phyloP scores from a whole-genome alignment of 1,140 invertebrate genomes.

The Calephelis virginiensis region DNA sequence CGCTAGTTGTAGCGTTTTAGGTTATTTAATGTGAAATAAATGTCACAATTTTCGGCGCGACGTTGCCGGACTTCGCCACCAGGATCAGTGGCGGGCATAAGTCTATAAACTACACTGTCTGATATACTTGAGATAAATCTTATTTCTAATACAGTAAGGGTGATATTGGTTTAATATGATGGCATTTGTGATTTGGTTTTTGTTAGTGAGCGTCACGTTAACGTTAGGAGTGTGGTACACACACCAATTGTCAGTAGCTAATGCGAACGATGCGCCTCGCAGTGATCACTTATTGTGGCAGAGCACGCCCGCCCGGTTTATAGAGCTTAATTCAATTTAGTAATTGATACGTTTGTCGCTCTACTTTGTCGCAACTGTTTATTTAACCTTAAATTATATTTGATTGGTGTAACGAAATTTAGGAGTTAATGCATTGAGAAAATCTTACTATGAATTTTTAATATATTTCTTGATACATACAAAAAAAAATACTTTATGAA shows the following conservation, averaged over 20 bases:
- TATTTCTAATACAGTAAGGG: conserved; percentile 41
- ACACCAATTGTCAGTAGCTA: conserved; percentile 72
- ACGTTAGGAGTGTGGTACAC: conserved; percentile 69
- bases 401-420: neutral
- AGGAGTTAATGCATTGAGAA: neutral
- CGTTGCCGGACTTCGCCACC: conserved; percentile 72
- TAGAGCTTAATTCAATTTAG: conserved; percentile 77
- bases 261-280: conserved; percentile 70
- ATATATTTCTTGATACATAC: neutral
- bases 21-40: conserved; percentile 47
- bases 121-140: conserved; percentile 31
- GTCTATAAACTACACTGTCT: conserved; percentile 53
- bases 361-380: conserved; percentile 42
- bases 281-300: conserved; percentile 69
- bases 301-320: conserved; percentile 62
- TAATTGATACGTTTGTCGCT: conserved; percentile 74
- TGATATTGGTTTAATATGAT: conserved; percentile 43
- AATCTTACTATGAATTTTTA: neutral
- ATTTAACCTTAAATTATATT: conserved; percentile 8
- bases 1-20: conserved; percentile 56
- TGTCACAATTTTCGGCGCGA: conserved; percentile 73
- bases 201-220: conserved; percentile 71
- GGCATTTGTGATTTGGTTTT: conserved; percentile 46
- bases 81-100: conserved; percentile 58
- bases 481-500: neutral